Base-by-base conservation (phyloP, 2,888 invertebrate genomes). In the Andrena bucephala region DNA sequence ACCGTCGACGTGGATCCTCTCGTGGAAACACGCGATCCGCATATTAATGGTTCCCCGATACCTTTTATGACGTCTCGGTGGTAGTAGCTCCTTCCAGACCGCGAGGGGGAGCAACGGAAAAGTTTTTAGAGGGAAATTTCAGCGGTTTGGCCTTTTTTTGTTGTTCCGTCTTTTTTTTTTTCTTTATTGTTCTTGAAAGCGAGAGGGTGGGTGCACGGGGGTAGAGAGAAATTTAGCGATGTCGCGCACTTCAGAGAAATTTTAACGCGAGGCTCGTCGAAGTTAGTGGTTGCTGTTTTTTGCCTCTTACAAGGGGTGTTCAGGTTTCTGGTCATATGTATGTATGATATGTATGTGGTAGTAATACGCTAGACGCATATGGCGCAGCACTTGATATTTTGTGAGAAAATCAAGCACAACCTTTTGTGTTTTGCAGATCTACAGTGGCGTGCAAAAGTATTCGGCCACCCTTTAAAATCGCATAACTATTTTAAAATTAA, bases 41-140 rank as follows among this genome's bases (percentile, higher is more conserved):
- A 74, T 86, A 85, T 85, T 83, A 86, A 86, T 86, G 85, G 81
- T 67, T 79, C 85, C 73, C 81, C 85, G 85, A 86, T 85, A 85
- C 67, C 77, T 78, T 80, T 79, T 75, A 68, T 78, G 50, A 50
- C 24, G 7, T 59, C 65, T 54, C 57, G 27, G 52, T 59, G 54
- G 59, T 48, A 50, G n/a, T 29, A 27, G 54, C 48, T 59, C 72
- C 68, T 63, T 50, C 60, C 31, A 36, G 31, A n/a, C 20, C 29
- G 29, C 10, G 31, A 10, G 16, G 65, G 33, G 20, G 54, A 60
- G 36, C 68, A 33, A 62, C 63, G 60, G 60, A 71, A 62, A 67
- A 63, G 59, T 81, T 76, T 72, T 72, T 68, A 31, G 20, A 81
- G 75, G 50, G 71, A 67, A 81, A 76, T 81, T 42, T 68, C 80